These are phyloP conservation scores for Arctocebus calabarensis DNA, from an alignment of 2,797 vertebrate species.

Conservation along the genomic window DNA sequence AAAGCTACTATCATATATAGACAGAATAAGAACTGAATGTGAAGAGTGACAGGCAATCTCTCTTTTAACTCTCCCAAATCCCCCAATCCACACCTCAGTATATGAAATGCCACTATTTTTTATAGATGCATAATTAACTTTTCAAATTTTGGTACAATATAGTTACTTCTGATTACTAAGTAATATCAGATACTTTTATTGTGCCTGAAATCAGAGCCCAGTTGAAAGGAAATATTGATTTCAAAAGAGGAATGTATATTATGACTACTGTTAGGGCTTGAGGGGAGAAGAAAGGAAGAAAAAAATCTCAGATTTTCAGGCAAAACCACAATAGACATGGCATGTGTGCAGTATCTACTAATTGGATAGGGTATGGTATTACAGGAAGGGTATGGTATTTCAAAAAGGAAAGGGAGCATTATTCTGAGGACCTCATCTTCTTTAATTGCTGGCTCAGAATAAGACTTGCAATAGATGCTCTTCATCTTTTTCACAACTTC, in stretches of 20 bases:
- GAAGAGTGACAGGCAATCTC: constrained; percentile 12
- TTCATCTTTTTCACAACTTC: background rate
- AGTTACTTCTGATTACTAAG: constrained; percentile 38
- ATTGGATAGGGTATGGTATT: too few relatives aligned
- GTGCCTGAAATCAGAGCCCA: background rate
- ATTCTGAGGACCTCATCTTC: background rate
- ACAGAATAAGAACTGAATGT: constrained; percentile 66
- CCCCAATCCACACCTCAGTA: background rate
- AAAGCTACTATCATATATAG: constrained; percentile 47
- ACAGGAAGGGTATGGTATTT: background rate
- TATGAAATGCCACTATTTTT: constrained; percentile 46
- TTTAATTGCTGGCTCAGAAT: background rate
- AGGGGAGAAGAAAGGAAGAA: background rate
- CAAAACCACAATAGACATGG: rapidly evolving
- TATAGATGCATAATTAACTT: background rate
- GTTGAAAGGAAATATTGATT: constrained; percentile 26
- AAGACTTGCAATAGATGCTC: background rate
- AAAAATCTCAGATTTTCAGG: background rate
- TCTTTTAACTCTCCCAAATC: background rate
- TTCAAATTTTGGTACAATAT: background rate
- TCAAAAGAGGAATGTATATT: background rate
- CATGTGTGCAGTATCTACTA: background rate
- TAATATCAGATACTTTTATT: background rate
- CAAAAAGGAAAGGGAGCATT: background rate
- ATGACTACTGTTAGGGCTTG: background rate